These are phyloP conservation scores for Lathamus discolor DNA, from an alignment of 2,113 vertebrate genomes.

Conservation along the genomic window DNA sequence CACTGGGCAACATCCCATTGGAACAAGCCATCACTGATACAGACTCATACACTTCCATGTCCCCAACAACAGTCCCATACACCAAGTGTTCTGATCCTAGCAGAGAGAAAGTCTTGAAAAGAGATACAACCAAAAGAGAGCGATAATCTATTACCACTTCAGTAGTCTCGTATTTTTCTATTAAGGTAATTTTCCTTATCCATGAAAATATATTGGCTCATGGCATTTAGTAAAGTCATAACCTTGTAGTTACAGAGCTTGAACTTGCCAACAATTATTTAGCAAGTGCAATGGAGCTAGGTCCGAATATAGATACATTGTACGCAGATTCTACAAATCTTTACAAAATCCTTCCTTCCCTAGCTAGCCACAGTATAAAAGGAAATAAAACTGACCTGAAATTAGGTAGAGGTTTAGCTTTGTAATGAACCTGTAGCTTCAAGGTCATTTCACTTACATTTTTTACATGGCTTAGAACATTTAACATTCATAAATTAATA, in stretches of 20 bases:
- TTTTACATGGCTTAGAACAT: background rate
- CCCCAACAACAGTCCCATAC: background rate
- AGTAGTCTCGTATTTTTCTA: background rate
- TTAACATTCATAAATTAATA: background rate
- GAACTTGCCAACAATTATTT: background rate
- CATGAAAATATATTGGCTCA: background rate
- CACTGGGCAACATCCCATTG: background rate
- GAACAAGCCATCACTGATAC: background rate
- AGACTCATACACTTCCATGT: background rate
- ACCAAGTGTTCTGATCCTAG: background rate
- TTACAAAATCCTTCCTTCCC: background rate
- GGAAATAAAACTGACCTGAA: background rate
- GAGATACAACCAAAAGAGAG: background rate
- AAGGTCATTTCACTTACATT: background rate
- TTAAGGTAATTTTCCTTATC: background rate
- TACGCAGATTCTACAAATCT: background rate
- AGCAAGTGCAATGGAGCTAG: background rate
- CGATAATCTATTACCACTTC: background rate
- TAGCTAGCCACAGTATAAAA: background rate
- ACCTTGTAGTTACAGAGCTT: background rate
- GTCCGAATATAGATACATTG: background rate
- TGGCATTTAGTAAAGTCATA: background rate
- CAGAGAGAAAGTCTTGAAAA: background rate
- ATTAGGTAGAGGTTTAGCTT: background rate
- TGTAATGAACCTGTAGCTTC: background rate